These are phyloP conservation scores for Cisticola juncidis DNA, from an alignment of 2,113 vertebrate species.

Conservation along the genomic window DNA sequence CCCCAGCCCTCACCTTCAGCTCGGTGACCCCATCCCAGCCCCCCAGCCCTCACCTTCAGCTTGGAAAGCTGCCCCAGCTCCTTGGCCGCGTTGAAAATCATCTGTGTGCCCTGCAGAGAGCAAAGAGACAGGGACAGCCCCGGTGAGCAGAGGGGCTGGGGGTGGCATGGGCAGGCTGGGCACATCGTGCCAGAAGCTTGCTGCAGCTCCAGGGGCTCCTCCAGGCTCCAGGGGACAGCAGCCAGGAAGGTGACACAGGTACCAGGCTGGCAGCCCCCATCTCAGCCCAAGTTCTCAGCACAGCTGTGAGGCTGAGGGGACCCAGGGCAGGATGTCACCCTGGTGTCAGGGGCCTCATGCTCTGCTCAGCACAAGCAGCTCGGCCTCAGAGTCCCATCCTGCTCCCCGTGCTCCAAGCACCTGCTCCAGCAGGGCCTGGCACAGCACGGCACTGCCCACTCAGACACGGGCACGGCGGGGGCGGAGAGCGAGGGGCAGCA, in stretches of 20 bases:
- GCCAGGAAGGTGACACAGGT: neutral
- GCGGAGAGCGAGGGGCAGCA: neutral
- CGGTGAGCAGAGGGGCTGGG: neutral
- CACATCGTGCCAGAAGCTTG: neutral
- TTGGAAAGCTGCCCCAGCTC: conserved; percentile 97
- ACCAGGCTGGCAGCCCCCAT: accelerated
- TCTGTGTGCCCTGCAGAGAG: conserved; percentile 89
- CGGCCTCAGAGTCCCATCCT: neutral
- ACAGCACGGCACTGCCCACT: accelerated
- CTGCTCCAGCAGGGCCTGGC: neutral
- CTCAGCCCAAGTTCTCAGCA: neutral
- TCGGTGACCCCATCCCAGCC: conserved; percentile 63
- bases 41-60: conserved; percentile 55
- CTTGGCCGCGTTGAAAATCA: conserved; percentile 98
- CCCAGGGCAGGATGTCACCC: neutral
- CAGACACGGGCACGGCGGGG: accelerated
- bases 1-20: conserved; percentile 82
- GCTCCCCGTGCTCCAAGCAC: neutral
- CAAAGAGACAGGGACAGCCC: neutral
- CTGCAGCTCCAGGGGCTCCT: neutral
- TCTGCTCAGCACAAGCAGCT: neutral
- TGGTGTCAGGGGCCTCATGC: neutral
- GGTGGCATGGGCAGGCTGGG: neutral
- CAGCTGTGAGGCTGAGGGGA: neutral
- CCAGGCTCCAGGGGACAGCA: neutral